A percentile compares a stretch with the other conserved stretches of the same genome.
Evolutionary conservation across 2,888 invertebrate genomes (phyloP).

Genomic region (Lysandra bellargus): DNA sequence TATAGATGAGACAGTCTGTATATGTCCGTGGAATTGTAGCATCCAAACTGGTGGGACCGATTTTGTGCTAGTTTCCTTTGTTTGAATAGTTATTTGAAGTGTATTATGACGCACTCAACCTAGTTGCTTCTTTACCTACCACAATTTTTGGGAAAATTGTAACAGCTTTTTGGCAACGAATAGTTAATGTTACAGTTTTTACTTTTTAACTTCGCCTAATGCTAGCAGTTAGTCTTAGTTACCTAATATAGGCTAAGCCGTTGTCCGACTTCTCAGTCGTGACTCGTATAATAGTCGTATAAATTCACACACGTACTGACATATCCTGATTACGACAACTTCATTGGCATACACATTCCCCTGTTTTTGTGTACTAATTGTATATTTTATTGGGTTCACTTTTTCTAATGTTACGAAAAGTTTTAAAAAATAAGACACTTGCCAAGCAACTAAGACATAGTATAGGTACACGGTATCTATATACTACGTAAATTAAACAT

Average conservation of each 20-base stretch:
- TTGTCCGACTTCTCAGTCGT: background rate
- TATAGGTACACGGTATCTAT: background rate
- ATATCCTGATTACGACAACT: conserved; percentile 21
- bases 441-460: background rate
- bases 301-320: background rate
- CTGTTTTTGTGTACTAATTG: conserved; percentile 17
- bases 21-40: background rate
- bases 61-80: no score
- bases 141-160: background rate
- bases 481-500: background rate
- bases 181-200: background rate
- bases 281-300: background rate
- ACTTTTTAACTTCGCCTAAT: background rate
- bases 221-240: background rate
- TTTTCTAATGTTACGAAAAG: background rate
- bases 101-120: no score
- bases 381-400: conserved; percentile 11
- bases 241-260: background rate
- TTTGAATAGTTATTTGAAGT: no score
- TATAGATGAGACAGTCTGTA: background rate
- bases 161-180: background rate
- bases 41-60: no score
- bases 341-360: conserved; percentile 5
- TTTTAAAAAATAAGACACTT: background rate
- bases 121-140: background rate